Evolutionary conservation across 2,888 invertebrate species (phyloP), one percentile per base, ranked within the genome.

Genomic region (Clistopyga incitator): DNA sequence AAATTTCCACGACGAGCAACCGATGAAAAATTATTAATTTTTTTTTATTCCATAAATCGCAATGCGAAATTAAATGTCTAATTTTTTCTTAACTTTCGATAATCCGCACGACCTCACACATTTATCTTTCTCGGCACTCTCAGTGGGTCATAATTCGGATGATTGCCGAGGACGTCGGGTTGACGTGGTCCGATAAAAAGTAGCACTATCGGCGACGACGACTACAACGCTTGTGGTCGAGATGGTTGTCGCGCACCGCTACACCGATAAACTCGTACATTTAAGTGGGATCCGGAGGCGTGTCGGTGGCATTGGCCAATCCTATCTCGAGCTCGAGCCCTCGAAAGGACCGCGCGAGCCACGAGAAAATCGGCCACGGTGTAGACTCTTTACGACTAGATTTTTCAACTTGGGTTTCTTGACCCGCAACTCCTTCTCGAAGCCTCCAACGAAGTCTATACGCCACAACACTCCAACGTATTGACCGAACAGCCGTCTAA

Each of bases 311-410:
- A 82, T 67, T 56, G 78, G 50, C 78, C 84, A 78, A 81, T 78
- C 67, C 74, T 54, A 74, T 68, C 47, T 29, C 45, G 45, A 65
- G 45, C 52, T 70, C 75, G 15, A 61, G 65, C 34, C 38, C 59
- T 18, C 20, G 54, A 65, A 45, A 72, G 56, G 50, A 70, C 68
- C 45, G 15, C 56, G 29, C 54, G 42, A 75, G 47, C 25, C 13
- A 20, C 47, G 50, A 34, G 78, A 54, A 82, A 80, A 80, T 80
- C 61, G 75, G 54, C 80, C 72, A 77, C 70, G 64, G 72, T 59
- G 25, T 59, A 34, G 67, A 82, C 74, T 76, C 61, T 85, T 79
- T 75, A 80, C 77, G 80, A 84, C 72, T 74, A 77, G 76, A 80
- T 84, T 82, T 78, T 82, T 18, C 65, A 52, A 72, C 80, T 65